Base-by-base conservation (phyloP, 2,797 vertebrate species). In the Coendou prehensilis region DNA sequence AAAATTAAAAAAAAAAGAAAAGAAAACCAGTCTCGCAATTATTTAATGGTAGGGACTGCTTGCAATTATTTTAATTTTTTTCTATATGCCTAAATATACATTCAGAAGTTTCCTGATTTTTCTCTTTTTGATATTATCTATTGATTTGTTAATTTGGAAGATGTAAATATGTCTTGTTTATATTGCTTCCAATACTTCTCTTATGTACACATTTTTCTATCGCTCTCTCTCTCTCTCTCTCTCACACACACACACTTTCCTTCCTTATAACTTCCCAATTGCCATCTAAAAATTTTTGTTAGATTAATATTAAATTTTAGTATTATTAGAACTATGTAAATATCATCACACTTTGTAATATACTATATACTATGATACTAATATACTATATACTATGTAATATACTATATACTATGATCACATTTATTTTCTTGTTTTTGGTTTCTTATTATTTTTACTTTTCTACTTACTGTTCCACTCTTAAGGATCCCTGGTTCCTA, bases 51-150 rank as follows among this genome's bases (percentile, higher is more conserved):
- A 78, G 13, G 14, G 76, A 76, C 6, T 73, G 30, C 4, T 78
- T 88, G 91, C 61, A 73, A 67, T 95, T 33, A 76, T 67, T 82
- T 61, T 56, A 57, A 26, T 10, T 91, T 64, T 93, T 67, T 76
- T 84, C 30, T 22, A 45, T 41, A 50, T 33, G 2, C 33, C 45
- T 83, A 86, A 64, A 41, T 76, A 81, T 4, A 75, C 5, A 54
- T 54, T 75, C 4, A 89, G 22, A 71, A 52, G 2, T 61, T 52
- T 82, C 33, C 67, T 94, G 22, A 82, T 26, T 63, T 78, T 92
- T 11, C 7, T 37, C 26, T 86, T 91, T 94, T 79, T 75, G 37
- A 30, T 82, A 52, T 69, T n/a, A 57, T 33, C 14, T 73, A 89
- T 52, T 79, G 61, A 82, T 18, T 50, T 73, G 4, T 50, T 83